These are phyloP conservation scores for Euborellia annulipes DNA, from an alignment of 1,140 invertebrate species.

Conservation along the genomic window DNA sequence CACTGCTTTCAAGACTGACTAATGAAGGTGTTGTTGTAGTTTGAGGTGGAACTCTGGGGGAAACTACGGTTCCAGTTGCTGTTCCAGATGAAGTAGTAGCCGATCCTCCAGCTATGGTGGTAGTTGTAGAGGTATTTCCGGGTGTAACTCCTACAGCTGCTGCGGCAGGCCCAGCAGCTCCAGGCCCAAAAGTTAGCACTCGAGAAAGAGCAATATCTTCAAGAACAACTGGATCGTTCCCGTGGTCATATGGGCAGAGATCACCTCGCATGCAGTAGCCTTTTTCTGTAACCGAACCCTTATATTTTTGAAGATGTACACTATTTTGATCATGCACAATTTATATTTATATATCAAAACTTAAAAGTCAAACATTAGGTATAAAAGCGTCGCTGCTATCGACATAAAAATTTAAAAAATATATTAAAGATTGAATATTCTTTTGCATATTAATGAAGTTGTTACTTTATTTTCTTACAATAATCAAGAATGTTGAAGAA, in stretches of 20 bases:
- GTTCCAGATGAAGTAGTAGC: too few relatives aligned
- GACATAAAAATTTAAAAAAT: too few relatives aligned
- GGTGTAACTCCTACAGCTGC: constrained; percentile 5
- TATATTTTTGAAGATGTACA: too few relatives aligned
- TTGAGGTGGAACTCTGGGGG: constrained; percentile 21
- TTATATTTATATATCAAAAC: too few relatives aligned
- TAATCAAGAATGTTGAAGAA: too few relatives aligned
- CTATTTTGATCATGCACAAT: too few relatives aligned
- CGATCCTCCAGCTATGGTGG: constrained; percentile 11
- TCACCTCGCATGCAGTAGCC: constrained; percentile 92
- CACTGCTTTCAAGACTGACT: not conserved
- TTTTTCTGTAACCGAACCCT: constrained; percentile 45
- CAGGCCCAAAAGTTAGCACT: constrained; percentile 36
- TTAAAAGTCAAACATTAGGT: too few relatives aligned
- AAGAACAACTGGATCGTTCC: constrained; percentile 80
- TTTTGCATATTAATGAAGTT: too few relatives aligned
- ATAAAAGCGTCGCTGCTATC: too few relatives aligned
- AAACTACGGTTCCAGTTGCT: constrained; percentile 28
- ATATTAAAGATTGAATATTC: too few relatives aligned
- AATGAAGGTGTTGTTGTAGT: not conserved
- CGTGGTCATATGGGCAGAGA: constrained; percentile 89
- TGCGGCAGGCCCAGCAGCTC: constrained; percentile 1
- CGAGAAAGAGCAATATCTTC: constrained; percentile 56
- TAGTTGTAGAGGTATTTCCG: constrained; percentile 1
- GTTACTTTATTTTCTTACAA: too few relatives aligned